Base-by-base conservation (phyloP, 1,140 invertebrate genomes). In the Drosophila littoralis region DNA sequence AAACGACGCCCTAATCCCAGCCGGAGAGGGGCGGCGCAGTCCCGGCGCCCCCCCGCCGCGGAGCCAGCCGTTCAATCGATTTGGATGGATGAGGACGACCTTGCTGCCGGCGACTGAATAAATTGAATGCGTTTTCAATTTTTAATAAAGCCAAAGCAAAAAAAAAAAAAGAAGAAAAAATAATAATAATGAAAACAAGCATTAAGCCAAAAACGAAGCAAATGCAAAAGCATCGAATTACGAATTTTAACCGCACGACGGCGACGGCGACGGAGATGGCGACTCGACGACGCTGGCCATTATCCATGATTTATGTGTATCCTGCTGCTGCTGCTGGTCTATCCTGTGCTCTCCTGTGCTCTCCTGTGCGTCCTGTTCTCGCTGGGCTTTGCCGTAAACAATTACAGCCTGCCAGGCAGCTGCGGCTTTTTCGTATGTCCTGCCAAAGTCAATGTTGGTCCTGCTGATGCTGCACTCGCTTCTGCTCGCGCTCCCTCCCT, bases 51-150 rank as follows among this genome's bases (percentile, higher is more conserved):
- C 57, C 73, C 77, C 42, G 61, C 43, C 28, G 70, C 78, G 55
- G 65, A 50, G 67, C 35, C 48, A 50, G 67, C 35, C 48, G 69
- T 66, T 71, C 83, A 88, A 80, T 89, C 75, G 68, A 89, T 79
- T 89, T 79, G 84, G 73, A 67, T 80, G 66, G 76, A 46, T 68
- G 57, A 51, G 51, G 65, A 77, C 76, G 83, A 88, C 83, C 83
- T 88, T 88, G 83, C 69, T 86, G 61, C 59, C 38, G 52, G 46
- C 82, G 58, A 71, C 76, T 89, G 83, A 80, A 88, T 88, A 89
- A 88, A 88, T 88, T 88, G 83, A 88, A 88, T 88, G 84, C 84
- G 84, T 88, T 88, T 88, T 88, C 84, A 89, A 88, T 86, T 88
- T 88, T 88, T 88, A 84, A 89, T 89, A 88, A 88, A 89, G 76